Evolutionary conservation across 1,140 invertebrate species (phyloP).

Genomic region (Psix sp.): DNA sequence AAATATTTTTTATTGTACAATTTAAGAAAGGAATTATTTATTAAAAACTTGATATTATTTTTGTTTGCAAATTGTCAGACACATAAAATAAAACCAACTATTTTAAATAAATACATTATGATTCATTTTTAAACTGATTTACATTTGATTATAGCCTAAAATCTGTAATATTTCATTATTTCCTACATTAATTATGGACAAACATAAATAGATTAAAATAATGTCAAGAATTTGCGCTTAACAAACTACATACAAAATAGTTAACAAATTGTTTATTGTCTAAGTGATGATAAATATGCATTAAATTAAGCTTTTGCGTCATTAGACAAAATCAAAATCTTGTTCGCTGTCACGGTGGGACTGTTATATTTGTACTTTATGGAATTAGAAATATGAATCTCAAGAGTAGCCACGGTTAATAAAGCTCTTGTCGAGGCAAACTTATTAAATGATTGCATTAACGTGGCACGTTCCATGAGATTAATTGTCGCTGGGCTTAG

Average conservation of each 20-base stretch:
- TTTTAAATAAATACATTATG: too few relatives aligned
- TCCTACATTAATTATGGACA: too few relatives aligned
- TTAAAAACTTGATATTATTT: too few relatives aligned
- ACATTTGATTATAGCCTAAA: too few relatives aligned
- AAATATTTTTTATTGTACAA: too few relatives aligned
- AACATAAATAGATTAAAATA: too few relatives aligned
- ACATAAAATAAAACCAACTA: too few relatives aligned
- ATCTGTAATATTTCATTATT: too few relatives aligned
- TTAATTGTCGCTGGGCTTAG: constrained; percentile 63
- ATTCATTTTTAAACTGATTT: too few relatives aligned
- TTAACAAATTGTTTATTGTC: constrained; percentile 25
- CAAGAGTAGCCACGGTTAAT: constrained; percentile 64
- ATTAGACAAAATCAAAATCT: constrained; percentile 46
- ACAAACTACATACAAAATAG: neutral
- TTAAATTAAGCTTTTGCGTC: constrained; percentile 30
- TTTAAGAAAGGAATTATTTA: too few relatives aligned
- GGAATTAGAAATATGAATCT: constrained; percentile 52
- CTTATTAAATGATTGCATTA: constrained; percentile 74
- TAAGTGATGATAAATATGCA: constrained; percentile 12
- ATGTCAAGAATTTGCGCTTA: too few relatives aligned
- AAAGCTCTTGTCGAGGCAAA: constrained; percentile 63
- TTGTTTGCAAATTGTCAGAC: too few relatives aligned
- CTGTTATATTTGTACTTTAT: constrained; percentile 47
- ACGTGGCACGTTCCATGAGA: constrained; percentile 66
- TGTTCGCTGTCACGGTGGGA: constrained; percentile 36